Conservation (phyloP, 2,797 vertebrate genomes). For the Sylvia borin region DNA sequence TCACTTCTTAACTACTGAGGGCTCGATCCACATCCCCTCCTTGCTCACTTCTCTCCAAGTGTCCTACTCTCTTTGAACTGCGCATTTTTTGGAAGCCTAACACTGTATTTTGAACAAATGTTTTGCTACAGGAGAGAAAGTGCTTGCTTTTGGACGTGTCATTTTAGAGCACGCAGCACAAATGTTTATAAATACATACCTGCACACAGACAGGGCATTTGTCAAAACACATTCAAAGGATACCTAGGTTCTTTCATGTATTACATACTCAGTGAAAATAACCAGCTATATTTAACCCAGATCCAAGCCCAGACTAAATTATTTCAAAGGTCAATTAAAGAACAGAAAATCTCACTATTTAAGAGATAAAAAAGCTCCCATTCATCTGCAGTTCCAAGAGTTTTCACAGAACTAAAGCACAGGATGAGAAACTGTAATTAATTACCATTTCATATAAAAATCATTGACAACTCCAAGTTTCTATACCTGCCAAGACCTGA, state of each 20-base stretch:
- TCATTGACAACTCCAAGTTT: slow-evolving; percentile 23
- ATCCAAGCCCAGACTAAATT: slow-evolving; percentile 42
- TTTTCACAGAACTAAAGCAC: background rate
- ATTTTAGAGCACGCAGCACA: background rate
- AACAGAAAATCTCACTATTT: slow-evolving; percentile 40
- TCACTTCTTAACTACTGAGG: background rate
- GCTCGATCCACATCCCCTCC: background rate
- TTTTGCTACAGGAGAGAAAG: background rate
- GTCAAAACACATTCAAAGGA: slow-evolving; percentile 67
- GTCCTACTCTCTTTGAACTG: background rate
- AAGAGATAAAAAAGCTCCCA: slow-evolving; percentile 8
- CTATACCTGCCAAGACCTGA: slow-evolving; percentile 60
- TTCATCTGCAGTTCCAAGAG: background rate
- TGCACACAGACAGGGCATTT: slow-evolving; percentile 24
- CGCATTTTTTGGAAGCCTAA: background rate
- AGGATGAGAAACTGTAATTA: background rate
- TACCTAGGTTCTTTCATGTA: slow-evolving; percentile 59
- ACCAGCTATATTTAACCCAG: slow-evolving; percentile 67
- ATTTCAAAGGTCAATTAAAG: slow-evolving; percentile 67
- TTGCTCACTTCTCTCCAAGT: background rate
- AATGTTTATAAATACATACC: slow-evolving; percentile 65
- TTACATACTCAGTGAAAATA: slow-evolving; percentile 60
- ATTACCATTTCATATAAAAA: background rate
- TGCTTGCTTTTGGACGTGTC: slow-evolving; percentile 8
- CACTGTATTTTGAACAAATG: background rate